phyloP scores from a whole-genome alignment of 1,140 invertebrate species.

The Bradynema listronoti region DNA sequence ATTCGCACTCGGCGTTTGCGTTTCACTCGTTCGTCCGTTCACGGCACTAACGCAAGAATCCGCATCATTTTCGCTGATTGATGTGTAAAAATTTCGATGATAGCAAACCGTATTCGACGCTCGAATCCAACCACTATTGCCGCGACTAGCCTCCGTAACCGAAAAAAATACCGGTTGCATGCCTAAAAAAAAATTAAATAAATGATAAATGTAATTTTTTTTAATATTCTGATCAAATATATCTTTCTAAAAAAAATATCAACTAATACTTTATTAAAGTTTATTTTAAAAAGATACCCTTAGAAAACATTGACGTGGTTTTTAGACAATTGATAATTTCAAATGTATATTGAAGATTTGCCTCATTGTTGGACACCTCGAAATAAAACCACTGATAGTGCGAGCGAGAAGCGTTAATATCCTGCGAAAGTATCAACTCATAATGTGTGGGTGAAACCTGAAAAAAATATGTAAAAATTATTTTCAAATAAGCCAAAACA shows the following conservation, averaged over 20 bases:
- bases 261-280: too few species aligned
- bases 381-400: constrained; percentile 90
- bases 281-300: constrained; percentile 61
- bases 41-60: constrained; percentile 6
- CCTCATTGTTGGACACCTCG: constrained; percentile 72
- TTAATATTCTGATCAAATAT: not conserved
- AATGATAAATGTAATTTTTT: constrained; percentile 15
- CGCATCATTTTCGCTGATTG: constrained; percentile 7
- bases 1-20: constrained; percentile 31
- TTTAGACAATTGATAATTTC: constrained; percentile 87
- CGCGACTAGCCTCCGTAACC: constrained; percentile 67
- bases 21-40: constrained; percentile 36
- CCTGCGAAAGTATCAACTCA: constrained; percentile 82
- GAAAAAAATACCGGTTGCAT: constrained; percentile 87
- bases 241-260: not conserved
- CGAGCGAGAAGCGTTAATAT: constrained; percentile 71
- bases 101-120: constrained; percentile 74
- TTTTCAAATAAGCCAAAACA: not conserved
- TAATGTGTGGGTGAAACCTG: constrained; percentile 67
- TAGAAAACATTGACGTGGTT: constrained; percentile 79
- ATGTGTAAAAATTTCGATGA: constrained; percentile 63
- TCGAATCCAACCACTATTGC: constrained; percentile 69
- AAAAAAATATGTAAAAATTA: constrained; percentile 9
- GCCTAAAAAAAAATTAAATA: constrained; percentile 61
- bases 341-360: constrained; percentile 70